Conservation (phyloP, 2,888 invertebrate species). For the Dromius quadrimaculatus region DNA sequence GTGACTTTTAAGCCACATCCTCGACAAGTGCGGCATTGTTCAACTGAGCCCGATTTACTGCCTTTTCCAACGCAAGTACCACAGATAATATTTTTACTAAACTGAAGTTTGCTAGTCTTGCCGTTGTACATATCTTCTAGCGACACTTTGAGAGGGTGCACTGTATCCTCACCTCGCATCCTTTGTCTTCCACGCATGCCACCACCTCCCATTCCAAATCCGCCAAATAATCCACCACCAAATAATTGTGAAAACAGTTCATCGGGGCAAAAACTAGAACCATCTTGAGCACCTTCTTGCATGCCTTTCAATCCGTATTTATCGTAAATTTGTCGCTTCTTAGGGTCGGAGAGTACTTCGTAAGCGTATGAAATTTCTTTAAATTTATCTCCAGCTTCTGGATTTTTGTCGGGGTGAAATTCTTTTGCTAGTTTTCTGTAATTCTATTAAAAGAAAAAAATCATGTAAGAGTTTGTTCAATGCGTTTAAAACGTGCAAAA, state of each 20-base stretch:
- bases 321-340: slow-evolving; percentile 89
- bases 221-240: slow-evolving; percentile 76
- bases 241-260: slow-evolving; percentile 79
- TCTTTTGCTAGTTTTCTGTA: slow-evolving; percentile 94
- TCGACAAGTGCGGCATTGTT: slow-evolving; percentile 79
- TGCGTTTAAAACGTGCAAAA: slow-evolving; percentile 27
- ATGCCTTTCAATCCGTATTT: slow-evolving; percentile 88
- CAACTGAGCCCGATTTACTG: slow-evolving; percentile 77
- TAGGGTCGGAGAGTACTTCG: slow-evolving; percentile 90
- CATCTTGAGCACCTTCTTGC: slow-evolving; percentile 80
- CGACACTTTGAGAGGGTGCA: slow-evolving; percentile 86
- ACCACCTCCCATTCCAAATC: slow-evolving; percentile 67
- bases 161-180: slow-evolving; percentile 82
- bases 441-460: slow-evolving; percentile 72
- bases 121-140: slow-evolving; percentile 94
- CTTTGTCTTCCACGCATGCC: slow-evolving; percentile 70
- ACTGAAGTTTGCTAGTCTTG: slow-evolving; percentile 83
- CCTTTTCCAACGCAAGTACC: slow-evolving; percentile 82
- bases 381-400: slow-evolving; percentile 90
- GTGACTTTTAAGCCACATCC: slow-evolving; percentile 83
- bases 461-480: neutral
- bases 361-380: slow-evolving; percentile 97
- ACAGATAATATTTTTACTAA: slow-evolving; percentile 87
- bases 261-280: slow-evolving; percentile 69
- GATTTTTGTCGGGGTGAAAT: slow-evolving; percentile 93